These are phyloP conservation scores for Nephotettix cincticeps DNA, from an alignment of 1,140 invertebrate genomes.

Conservation along the genomic window DNA sequence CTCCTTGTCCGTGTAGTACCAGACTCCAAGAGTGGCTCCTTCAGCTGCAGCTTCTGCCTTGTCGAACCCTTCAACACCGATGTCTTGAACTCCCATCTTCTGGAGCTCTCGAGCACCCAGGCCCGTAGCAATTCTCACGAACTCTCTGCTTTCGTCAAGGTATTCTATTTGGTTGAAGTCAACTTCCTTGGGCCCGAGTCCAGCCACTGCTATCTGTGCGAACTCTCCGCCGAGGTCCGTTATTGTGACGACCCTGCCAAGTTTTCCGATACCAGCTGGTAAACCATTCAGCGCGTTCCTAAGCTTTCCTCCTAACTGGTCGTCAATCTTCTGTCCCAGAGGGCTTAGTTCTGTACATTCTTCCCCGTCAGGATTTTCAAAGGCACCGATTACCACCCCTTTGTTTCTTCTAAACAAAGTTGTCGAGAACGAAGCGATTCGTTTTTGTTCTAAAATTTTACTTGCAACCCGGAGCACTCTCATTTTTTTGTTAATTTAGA, in stretches of 20 bases:
- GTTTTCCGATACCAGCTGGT: slow-evolving; percentile 6
- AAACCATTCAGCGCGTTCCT: neutral
- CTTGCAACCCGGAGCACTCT: too few species aligned
- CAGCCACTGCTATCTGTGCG: slow-evolving; percentile 49
- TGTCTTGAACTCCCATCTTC: slow-evolving; percentile 59
- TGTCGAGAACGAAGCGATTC: neutral
- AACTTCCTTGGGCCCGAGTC: slow-evolving; percentile 49
- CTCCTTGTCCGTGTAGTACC: slow-evolving; percentile 68
- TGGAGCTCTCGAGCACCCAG: slow-evolving; percentile 51
- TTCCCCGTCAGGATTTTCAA: neutral
- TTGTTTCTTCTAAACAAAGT: neutral
- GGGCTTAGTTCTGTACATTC: slow-evolving; percentile 10
- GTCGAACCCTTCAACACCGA: slow-evolving; percentile 67
- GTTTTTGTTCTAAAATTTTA: neutral
- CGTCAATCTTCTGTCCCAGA: slow-evolving; percentile 4
- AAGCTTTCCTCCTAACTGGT: neutral
- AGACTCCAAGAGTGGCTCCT: slow-evolving; percentile 62
- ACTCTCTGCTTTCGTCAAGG: slow-evolving; percentile 52
- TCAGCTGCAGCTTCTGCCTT: slow-evolving; percentile 75
- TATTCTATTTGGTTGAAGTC: slow-evolving; percentile 50
- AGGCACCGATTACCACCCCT: neutral
- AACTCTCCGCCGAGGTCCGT: slow-evolving; percentile 1
- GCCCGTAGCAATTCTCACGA: slow-evolving; percentile 50
- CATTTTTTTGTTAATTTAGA: too few species aligned
- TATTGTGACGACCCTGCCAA: neutral